phyloP scores from a whole-genome alignment of 2,888 invertebrate species.

The Drosophila subsilvestris region DNA sequence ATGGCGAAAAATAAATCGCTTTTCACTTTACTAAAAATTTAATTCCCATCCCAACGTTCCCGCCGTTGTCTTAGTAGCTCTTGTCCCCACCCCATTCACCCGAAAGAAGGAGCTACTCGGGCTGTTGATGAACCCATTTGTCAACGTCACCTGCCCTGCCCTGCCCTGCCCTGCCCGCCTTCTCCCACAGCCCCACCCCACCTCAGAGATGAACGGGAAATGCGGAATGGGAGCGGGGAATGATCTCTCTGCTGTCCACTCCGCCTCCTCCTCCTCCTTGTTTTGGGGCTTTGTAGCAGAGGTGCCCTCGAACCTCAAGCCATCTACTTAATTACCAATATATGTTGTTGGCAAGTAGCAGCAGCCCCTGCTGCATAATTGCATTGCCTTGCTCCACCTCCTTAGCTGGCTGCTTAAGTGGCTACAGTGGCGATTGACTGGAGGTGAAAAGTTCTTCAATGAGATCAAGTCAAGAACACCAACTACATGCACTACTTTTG shows the following conservation, averaged over 20 bases:
- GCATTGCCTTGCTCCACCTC: slow-evolving; percentile 48
- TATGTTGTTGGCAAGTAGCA: slow-evolving; percentile 55
- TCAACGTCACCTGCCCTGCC: slow-evolving; percentile 58
- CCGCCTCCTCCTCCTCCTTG: not conserved
- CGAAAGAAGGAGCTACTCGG: slow-evolving; percentile 28
- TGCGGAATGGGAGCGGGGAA: not conserved
- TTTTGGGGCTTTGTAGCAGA: not conserved
- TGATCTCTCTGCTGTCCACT: slow-evolving; percentile 35
- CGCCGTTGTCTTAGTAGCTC: slow-evolving; percentile 7
- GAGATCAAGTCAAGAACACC: too few relatives aligned
- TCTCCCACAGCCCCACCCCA: not conserved
- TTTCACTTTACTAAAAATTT: slow-evolving; percentile 68
- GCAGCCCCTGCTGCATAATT: slow-evolving; percentile 58
- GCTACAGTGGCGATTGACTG: slow-evolving; percentile 45
- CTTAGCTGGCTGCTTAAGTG: slow-evolving; percentile 11
- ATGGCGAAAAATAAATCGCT: slow-evolving; percentile 79
- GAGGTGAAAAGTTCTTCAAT: too few relatives aligned
- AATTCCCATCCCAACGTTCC: slow-evolving; percentile 30
- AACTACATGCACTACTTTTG: too few relatives aligned
- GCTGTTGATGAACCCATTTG: slow-evolving; percentile 79
- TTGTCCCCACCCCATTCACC: slow-evolving; percentile 1
- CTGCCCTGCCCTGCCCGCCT: slow-evolving; percentile 11
- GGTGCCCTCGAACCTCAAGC: slow-evolving; percentile 37
- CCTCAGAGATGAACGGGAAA: not conserved
- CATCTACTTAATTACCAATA: slow-evolving; percentile 76